These are phyloP conservation scores for Cottoperca gobio DNA, from an alignment of 2,797 vertebrate species.

Conservation along the genomic window DNA sequence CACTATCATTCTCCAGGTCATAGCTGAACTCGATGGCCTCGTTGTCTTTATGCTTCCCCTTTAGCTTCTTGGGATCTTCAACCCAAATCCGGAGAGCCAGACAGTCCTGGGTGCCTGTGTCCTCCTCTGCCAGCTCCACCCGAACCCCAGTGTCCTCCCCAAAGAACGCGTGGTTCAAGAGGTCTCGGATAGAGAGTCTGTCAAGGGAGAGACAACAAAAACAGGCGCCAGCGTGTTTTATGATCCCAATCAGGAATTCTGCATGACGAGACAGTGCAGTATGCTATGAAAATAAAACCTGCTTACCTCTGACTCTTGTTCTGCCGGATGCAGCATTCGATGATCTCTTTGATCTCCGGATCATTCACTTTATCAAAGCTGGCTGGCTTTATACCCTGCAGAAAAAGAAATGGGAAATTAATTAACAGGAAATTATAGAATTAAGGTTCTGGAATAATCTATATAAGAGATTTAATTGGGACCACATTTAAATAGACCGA, in stretches of 20 bases:
- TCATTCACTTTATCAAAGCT: conserved; percentile 96
- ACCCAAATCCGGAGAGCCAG: conserved; percentile 95
- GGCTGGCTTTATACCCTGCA: conserved; percentile 95
- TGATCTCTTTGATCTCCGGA: conserved; percentile 97
- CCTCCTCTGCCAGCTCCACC: conserved; percentile 95
- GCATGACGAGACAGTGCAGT: conserved; percentile 5
- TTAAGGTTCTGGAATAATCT: neutral
- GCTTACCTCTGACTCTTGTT: conserved; percentile 92
- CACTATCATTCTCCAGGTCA: conserved; percentile 91
- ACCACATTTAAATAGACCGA: neutral
- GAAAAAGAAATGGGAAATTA: conserved; percentile 3
- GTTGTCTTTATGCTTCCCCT: conserved; percentile 98
- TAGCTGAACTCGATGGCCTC: conserved; percentile 98
- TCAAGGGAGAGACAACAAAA: conserved; percentile 1
- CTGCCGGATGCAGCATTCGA: conserved; percentile 95
- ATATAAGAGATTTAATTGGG: neutral
- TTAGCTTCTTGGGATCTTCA: conserved; percentile 96
- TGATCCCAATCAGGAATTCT: neutral
- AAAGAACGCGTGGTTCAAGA: conserved; percentile 93
- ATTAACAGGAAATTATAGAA: neutral
- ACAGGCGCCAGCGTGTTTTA: conserved; percentile 1
- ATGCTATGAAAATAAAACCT: conserved; percentile 10
- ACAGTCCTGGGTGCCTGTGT: conserved; percentile 86
- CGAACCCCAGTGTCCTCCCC: conserved; percentile 95
- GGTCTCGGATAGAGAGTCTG: conserved; percentile 93